phyloP scores from a whole-genome alignment of 1,140 invertebrate species.

The Stratiolaelaps scimitus region DNA sequence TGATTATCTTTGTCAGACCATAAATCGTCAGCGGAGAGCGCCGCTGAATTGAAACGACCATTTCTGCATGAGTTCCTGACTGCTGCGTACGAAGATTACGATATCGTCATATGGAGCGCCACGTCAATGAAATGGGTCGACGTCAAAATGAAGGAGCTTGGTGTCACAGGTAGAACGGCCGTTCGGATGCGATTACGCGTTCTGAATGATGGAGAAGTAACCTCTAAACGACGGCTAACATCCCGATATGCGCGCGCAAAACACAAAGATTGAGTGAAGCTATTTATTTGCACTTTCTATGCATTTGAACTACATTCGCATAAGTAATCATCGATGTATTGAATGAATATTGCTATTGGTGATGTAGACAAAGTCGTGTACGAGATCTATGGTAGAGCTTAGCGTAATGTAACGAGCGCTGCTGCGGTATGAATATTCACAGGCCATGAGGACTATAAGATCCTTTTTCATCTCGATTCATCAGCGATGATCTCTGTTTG shows the following conservation, averaged over 20 bases:
- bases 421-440: constrained; percentile 37
- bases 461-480: constrained; percentile 78
- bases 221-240: too few species aligned
- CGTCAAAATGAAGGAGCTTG: constrained; percentile 86
- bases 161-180: constrained; percentile 47
- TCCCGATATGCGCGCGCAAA: too few species aligned
- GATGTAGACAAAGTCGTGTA: too few species aligned
- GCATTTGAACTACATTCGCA: too few species aligned
- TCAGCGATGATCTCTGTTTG: constrained; percentile 89
- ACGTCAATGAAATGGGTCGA: constrained; percentile 97
- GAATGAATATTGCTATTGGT: too few species aligned
- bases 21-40: constrained; percentile 72
- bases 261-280: too few species aligned
- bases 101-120: constrained; percentile 55
- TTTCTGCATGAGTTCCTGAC: constrained; percentile 87
- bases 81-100: constrained; percentile 64
- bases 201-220: too few species aligned
- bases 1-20: constrained; percentile 52
- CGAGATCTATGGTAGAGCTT: too few species aligned
- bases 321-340: too few species aligned
- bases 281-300: too few species aligned
- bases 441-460: constrained; percentile 71
- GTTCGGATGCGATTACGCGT: too few species aligned
- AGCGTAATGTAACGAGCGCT: too few species aligned
- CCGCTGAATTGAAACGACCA: constrained; percentile 80